Conservation (phyloP, 2,888 invertebrate species). For the Tenthredo scrophulariae region DNA sequence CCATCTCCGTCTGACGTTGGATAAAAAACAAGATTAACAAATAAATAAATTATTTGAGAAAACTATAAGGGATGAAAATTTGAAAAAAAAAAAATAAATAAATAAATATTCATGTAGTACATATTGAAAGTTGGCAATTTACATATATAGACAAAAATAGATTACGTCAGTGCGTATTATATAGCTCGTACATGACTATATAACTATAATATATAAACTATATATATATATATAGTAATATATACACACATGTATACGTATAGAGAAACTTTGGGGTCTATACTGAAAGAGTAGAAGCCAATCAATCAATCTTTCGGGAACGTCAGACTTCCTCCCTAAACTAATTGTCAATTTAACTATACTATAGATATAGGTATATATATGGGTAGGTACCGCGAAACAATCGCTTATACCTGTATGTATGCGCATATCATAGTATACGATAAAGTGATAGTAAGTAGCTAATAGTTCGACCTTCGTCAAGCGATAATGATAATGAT, state of each 20-base stretch:
- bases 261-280: neutral
- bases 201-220: too few species aligned
- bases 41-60: too few species aligned
- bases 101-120: too few species aligned
- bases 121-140: too few species aligned
- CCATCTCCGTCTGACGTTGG: too few species aligned
- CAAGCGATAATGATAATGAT: neutral
- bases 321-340: constrained; percentile 7
- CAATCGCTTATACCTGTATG: neutral
- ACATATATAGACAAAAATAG: too few species aligned
- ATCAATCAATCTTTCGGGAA: constrained; percentile 3
- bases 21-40: too few species aligned
- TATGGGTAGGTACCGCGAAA: neutral
- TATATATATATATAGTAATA: too few species aligned
- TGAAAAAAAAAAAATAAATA: too few species aligned
- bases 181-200: neutral
- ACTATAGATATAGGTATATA: neutral
- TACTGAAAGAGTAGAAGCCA: neutral
- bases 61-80: too few species aligned
- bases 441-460: neutral
- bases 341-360: neutral
- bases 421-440: neutral
- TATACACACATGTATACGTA: too few species aligned
- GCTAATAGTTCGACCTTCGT: neutral
- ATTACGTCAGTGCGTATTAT: neutral